These are phyloP conservation scores for Aldrovandia affinis DNA, from an alignment of 2,797 vertebrate genomes.

Conservation along the genomic window DNA sequence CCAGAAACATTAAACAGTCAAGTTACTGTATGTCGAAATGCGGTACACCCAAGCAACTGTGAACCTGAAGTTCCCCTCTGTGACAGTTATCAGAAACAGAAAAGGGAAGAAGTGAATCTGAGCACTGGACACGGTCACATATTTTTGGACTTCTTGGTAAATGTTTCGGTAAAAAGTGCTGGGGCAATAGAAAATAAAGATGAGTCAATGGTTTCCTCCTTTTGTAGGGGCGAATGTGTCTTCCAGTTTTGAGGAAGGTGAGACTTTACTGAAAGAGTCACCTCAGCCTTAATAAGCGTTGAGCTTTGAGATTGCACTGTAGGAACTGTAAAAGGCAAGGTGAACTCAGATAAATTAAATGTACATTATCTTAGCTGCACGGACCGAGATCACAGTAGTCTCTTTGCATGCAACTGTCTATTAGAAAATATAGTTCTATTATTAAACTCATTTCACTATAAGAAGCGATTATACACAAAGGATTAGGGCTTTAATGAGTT, in stretches of 20 bases:
- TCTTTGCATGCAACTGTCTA: not conserved
- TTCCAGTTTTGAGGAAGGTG: slow-evolving; percentile 54
- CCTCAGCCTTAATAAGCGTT: not conserved
- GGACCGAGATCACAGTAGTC: not conserved
- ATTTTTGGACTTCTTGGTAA: slow-evolving; percentile 59
- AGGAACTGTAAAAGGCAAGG: not conserved
- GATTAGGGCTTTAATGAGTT: slow-evolving; percentile 6
- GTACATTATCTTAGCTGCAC: too few relatives aligned
- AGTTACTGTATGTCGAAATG: not conserved
- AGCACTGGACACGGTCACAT: slow-evolving; percentile 59
- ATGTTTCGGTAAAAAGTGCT: slow-evolving; percentile 60
- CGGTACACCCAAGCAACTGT: not conserved
- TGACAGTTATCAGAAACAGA: slow-evolving; percentile 69
- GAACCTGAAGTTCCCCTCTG: slow-evolving; percentile 62
- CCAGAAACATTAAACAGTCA: not conserved
- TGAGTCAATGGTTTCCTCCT: slow-evolving; percentile 38
- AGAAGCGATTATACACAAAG: not conserved
- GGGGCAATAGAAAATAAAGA: slow-evolving; percentile 62
- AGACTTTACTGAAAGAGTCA: slow-evolving; percentile 11
- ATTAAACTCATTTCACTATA: not conserved
- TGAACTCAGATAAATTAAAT: not conserved
- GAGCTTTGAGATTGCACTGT: not conserved
- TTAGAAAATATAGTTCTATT: not conserved
- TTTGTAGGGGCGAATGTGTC: not conserved
- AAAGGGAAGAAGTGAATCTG: slow-evolving; percentile 72